Evolutionary conservation across 1,140 invertebrate genomes (phyloP).

Genomic region (Oryzaephilus surinamensis): DNA sequence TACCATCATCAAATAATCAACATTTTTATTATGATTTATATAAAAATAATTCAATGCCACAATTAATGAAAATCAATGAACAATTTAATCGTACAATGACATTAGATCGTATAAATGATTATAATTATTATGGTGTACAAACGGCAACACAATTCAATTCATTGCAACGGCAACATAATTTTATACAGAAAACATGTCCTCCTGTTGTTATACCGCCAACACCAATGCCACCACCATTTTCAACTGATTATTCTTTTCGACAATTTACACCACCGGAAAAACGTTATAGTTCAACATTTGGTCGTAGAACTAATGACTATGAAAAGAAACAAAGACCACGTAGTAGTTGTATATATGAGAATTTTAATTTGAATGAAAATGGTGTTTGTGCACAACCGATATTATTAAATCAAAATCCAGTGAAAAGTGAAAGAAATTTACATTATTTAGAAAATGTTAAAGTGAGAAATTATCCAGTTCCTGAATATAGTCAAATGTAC

Average conservation of each 20-base stretch:
- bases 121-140: too few relatives aligned
- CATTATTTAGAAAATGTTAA: conserved; percentile 20
- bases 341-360: conserved; percentile 33
- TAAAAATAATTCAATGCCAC: conserved; percentile 1
- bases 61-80: conserved; percentile 21
- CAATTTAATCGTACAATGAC: conserved; percentile 2
- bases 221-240: conserved; percentile 4
- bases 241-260: conserved; percentile 12
- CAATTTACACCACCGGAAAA: conserved; percentile 32
- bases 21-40: conserved; percentile 16
- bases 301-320: conserved; percentile 14
- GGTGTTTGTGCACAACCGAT: conserved; percentile 16
- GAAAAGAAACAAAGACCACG: conserved; percentile 18
- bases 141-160: too few relatives aligned
- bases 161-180: too few relatives aligned
- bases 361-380: conserved; percentile 25
- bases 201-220: neutral
- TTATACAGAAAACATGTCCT: too few relatives aligned
- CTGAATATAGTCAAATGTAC: conserved; percentile 32
- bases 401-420: conserved; percentile 11
- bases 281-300: conserved; percentile 31
- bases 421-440: conserved; percentile 12
- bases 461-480: conserved; percentile 29
- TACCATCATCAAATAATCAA: conserved; percentile 23
- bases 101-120: too few relatives aligned